A percentile compares a stretch with the other conserved stretches of the same genome.
Conservation (phyloP, 2,113 vertebrate genomes). For the Glaucomys volans region DNA sequence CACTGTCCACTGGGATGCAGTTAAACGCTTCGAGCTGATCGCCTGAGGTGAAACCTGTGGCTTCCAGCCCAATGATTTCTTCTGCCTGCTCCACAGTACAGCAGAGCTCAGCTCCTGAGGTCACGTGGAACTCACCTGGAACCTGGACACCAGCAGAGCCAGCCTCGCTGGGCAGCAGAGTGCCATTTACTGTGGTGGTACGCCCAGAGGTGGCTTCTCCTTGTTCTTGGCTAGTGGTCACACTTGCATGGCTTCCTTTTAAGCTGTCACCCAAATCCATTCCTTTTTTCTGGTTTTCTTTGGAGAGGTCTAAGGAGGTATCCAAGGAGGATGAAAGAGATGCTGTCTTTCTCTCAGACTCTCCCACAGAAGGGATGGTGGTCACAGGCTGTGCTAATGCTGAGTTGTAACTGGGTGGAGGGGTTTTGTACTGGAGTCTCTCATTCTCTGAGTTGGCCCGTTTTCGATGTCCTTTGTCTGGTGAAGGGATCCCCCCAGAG, state of each 20-base stretch:
- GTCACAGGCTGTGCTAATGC: constrained; percentile 84
- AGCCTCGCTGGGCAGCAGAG: constrained; percentile 69
- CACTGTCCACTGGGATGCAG: constrained; percentile 96
- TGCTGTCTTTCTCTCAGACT: constrained; percentile 79
- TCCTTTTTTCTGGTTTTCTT: constrained; percentile 81
- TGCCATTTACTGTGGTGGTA: constrained; percentile 83
- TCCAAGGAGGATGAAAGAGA: constrained; percentile 90
- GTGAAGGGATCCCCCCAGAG: constrained; percentile 89
- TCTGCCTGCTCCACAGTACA: constrained; percentile 96
- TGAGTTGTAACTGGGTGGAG: constrained; percentile 90
- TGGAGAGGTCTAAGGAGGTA: constrained; percentile 86
- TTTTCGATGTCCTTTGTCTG: constrained; percentile 92
- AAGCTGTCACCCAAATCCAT: constrained; percentile 73
- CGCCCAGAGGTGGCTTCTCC: constrained; percentile 72
- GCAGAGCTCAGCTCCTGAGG: constrained; percentile 78
- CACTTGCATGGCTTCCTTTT: constrained; percentile 12
- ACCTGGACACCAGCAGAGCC: background rate
- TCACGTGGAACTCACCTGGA: background rate
- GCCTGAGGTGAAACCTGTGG: constrained; percentile 88
- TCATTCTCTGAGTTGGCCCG: constrained; percentile 92
- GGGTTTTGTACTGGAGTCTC: constrained; percentile 89
- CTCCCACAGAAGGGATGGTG: constrained; percentile 63
- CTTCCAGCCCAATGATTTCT: constrained; percentile 97
- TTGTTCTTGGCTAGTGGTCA: background rate
- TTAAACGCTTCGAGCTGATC: constrained; percentile 93